Base-by-base conservation (phyloP, 2,113 vertebrate genomes). In the Bos indicus region DNA sequence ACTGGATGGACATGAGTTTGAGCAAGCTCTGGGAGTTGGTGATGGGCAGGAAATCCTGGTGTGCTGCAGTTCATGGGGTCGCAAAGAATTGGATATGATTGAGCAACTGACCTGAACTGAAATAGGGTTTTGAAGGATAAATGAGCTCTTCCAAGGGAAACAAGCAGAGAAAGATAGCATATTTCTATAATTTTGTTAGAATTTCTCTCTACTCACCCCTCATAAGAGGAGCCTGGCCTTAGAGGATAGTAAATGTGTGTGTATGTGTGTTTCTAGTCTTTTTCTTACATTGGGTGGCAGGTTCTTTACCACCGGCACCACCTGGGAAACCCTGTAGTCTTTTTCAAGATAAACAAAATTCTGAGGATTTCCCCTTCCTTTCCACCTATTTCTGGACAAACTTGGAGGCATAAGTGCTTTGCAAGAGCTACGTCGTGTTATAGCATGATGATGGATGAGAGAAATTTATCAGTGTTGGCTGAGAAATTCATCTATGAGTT, bases 401-500 rank as follows among this genome's bases (percentile, higher is more conserved):
- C 16, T 85, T 12, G 30, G 77, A 87, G 54, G 88, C 52, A 28
- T 51, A 92, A 89, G 28, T 88, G 51, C 77, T 96, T 95, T 94
- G 81, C 30, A 87, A 94, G 96, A 43, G 23, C 91, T 71, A 52
- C 0, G 0, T 83, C 26, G 52, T 91, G 52, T 87, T 51, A 60
- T 57, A 95, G 40, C 82, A 23, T 56, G 67, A 54, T 95, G 92
- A 97, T 90, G 23, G 89, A 98, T 96, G 93, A 64, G 60, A 78
- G 56, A 86, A 95, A 97, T 91, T 87, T 46, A 97, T 98, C 96
- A 97, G 26, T 89, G 83, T 93, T 97, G 97, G 82, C 91, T 67
- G 57, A 94, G 95, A 97, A 97, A 92, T 98, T 95, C 56, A 91
- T 98, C 88, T 89, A 21, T 51, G 91, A 97, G 81, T 96, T 97